Conservation (phyloP, 2,113 vertebrate genomes). For the Sinocyclocheilus anophthalmus region DNA sequence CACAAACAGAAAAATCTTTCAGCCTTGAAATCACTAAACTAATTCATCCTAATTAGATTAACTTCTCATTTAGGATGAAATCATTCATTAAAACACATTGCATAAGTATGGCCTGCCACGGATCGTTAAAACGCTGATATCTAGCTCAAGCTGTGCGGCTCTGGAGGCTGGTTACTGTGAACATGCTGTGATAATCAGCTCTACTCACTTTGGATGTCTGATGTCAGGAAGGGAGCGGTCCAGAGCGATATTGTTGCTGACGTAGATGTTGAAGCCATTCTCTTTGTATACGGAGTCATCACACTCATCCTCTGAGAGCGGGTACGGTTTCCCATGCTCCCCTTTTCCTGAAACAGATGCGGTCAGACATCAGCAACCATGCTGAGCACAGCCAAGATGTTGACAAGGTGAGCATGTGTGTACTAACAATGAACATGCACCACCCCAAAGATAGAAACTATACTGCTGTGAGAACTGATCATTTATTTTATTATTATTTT, state of each 20-base stretch:
- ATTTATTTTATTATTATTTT: neutral
- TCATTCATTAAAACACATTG: constrained; percentile 8
- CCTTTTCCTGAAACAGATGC: constrained; percentile 78
- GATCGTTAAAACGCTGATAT: constrained; percentile 24
- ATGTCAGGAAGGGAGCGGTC: constrained; percentile 87
- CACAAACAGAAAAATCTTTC: neutral
- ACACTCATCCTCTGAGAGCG: constrained; percentile 82
- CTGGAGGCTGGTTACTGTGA: neutral
- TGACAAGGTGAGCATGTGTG: constrained; percentile 18
- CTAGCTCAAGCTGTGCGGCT: constrained; percentile 26
- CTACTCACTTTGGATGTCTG: constrained; percentile 84
- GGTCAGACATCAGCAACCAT: neutral
- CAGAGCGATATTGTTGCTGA: constrained; percentile 89
- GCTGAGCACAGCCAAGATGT: neutral
- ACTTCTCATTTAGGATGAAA: constrained; percentile 18
- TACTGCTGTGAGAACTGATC: neutral
- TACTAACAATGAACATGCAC: constrained; percentile 1
- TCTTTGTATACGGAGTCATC: constrained; percentile 87
- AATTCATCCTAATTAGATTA: constrained; percentile 26
- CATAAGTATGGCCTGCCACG: neutral
- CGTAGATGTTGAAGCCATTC: constrained; percentile 91
- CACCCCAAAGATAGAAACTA: constrained; percentile 1
- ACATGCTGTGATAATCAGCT: constrained; percentile 16
- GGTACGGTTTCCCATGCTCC: constrained; percentile 86
- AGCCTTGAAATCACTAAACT: constrained; percentile 5